These are phyloP conservation scores for Capromys pilorides DNA, from an alignment of 2,797 vertebrate species.

Conservation along the genomic window DNA sequence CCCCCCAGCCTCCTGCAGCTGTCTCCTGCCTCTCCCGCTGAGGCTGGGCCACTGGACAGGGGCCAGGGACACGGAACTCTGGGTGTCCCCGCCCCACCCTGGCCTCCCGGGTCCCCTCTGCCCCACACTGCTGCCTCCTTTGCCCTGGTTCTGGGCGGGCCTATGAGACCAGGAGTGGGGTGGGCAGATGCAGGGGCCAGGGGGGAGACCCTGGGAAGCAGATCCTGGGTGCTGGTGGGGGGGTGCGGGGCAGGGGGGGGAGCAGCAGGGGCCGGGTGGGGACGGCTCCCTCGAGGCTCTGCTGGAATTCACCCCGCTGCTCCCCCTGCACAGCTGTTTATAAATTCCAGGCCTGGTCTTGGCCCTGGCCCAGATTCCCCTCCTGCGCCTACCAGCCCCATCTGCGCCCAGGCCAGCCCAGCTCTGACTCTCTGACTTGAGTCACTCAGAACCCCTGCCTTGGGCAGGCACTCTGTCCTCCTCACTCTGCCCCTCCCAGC, in stretches of 20 bases:
- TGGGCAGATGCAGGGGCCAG: background rate
- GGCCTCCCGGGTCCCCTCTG: slow-evolving; percentile 63
- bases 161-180: background rate
- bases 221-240: background rate
- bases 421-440: background rate
- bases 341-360: slow-evolving; percentile 76
- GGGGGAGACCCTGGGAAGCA: background rate
- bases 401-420: slow-evolving; percentile 8
- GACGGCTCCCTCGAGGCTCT: slow-evolving; percentile 8
- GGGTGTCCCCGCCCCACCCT: background rate
- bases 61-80: slow-evolving; percentile 34
- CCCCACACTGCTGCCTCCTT: slow-evolving; percentile 60
- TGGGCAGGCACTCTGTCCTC: background rate
- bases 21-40: slow-evolving; percentile 37
- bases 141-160: slow-evolving; percentile 52
- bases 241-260: background rate
- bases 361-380: slow-evolving; percentile 66
- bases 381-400: slow-evolving; percentile 33
- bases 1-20: slow-evolving; percentile 1
- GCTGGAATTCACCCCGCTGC: slow-evolving; percentile 65
- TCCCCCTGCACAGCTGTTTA: slow-evolving; percentile 79
- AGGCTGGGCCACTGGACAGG: background rate
- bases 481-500: background rate
- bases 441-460: background rate
- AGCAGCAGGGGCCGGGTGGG: background rate